Percentiles rank a stretch among this genome's conserved stretches.
These are phyloP conservation scores for Distichodus sexfasciatus DNA, from an alignment of 2,797 vertebrate species.

Conservation along the genomic window DNA sequence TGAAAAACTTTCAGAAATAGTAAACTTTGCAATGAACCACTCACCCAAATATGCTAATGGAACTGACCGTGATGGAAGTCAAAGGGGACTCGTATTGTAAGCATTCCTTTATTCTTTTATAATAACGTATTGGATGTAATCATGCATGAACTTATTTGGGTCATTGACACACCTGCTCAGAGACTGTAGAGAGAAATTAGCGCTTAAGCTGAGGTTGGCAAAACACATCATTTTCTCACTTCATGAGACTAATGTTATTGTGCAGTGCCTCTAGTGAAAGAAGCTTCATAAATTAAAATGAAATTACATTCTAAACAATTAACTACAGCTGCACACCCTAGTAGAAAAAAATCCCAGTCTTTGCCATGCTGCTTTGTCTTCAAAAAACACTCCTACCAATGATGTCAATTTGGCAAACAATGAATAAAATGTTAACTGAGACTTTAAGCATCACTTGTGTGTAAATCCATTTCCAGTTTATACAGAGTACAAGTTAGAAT, in stretches of 20 bases:
- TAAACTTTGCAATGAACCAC: too few relatives aligned
- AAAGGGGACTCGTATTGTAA: too few relatives aligned
- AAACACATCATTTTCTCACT: slow-evolving; percentile 23
- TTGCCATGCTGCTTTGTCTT: background rate
- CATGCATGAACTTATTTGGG: background rate
- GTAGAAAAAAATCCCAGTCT: background rate
- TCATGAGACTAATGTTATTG: slow-evolving; percentile 30
- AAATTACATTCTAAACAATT: slow-evolving; percentile 35
- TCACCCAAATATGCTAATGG: too few relatives aligned
- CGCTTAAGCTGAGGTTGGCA: background rate
- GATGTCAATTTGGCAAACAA: too few relatives aligned
- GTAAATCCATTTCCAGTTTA: too few relatives aligned
- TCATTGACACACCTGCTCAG: background rate
- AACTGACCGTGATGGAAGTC: too few relatives aligned
- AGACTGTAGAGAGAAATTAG: slow-evolving; percentile 14
- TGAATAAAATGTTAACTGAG: too few relatives aligned
- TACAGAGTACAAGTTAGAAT: too few relatives aligned
- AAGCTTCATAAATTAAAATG: slow-evolving; percentile 19
- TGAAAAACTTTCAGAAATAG: too few relatives aligned
- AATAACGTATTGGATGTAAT: background rate
- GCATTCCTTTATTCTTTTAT: background rate
- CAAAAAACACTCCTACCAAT: too few relatives aligned
- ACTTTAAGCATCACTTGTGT: too few relatives aligned
- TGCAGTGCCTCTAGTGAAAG: slow-evolving; percentile 7
- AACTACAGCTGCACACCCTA: slow-evolving; percentile 7